phyloP scores from a whole-genome alignment of 2,113 vertebrate species.

The Channa argus region DNA sequence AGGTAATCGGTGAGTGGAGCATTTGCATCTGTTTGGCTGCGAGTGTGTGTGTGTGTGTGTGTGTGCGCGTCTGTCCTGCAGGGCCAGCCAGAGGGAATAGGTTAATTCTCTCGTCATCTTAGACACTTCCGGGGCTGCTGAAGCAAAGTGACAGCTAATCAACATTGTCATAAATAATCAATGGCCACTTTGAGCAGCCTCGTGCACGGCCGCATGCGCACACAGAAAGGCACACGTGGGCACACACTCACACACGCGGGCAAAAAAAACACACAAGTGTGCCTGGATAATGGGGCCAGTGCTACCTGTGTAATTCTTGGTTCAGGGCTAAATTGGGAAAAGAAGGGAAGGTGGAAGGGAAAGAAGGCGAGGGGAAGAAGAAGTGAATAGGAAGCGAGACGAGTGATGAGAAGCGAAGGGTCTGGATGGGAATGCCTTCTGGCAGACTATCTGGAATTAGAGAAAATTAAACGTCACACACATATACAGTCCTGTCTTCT shows the following conservation, averaged over 20 bases:
- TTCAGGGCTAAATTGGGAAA: constrained; percentile 81
- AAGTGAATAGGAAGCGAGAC: constrained; percentile 55
- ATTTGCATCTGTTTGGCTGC: constrained; percentile 69
- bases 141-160: constrained; percentile 89
- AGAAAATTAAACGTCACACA: constrained; percentile 85
- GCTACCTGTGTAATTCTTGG: constrained; percentile 80
- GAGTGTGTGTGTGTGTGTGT: constrained; percentile 40
- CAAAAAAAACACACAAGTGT: constrained; percentile 58
- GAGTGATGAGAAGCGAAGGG: constrained; percentile 66
- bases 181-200: constrained; percentile 83
- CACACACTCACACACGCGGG: constrained; percentile 34
- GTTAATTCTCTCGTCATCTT: constrained; percentile 88
- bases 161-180: constrained; percentile 91
- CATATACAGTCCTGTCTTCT: constrained; percentile 56
- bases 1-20: constrained; percentile 55
- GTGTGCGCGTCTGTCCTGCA: constrained; percentile 67
- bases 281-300: constrained; percentile 80
- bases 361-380: constrained; percentile 47
- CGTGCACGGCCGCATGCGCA: constrained; percentile 54
- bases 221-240: constrained; percentile 49
- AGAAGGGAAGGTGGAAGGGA: constrained; percentile 70
- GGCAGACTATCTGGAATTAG: constrained; percentile 85
- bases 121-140: constrained; percentile 84
- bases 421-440: constrained; percentile 78
- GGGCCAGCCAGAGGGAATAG: constrained; percentile 77